Percentiles rank a stretch among this genome's conserved stretches.
phyloP scores from a whole-genome alignment of 2,888 invertebrate species.

The Aphodius sticticus region DNA sequence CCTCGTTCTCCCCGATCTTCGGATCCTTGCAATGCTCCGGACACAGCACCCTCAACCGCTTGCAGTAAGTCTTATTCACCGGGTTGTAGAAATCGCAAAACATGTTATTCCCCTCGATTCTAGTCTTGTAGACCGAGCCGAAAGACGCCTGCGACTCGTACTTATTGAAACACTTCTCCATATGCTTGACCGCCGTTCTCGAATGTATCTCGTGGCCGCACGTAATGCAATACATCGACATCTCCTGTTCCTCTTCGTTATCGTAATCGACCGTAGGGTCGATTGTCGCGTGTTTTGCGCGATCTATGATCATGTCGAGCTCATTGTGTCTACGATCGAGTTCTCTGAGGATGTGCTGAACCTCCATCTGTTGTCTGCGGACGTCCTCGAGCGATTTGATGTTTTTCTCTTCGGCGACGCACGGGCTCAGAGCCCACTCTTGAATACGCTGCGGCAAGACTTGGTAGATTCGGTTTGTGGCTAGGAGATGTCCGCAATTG shows the following conservation, averaged over 20 bases:
- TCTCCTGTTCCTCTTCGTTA: constrained; percentile 71
- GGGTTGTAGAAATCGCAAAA: constrained; percentile 97
- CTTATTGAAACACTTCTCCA: constrained; percentile 98
- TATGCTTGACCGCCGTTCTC: constrained; percentile 90
- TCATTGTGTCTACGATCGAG: constrained; percentile 80
- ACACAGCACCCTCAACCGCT: constrained; percentile 92
- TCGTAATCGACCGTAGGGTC: constrained; percentile 72
- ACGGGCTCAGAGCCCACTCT: constrained; percentile 90
- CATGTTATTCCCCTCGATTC: constrained; percentile 95
- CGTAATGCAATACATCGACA: constrained; percentile 94
- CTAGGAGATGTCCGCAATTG: constrained; percentile 89
- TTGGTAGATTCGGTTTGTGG: constrained; percentile 84
- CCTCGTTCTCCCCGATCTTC: constrained; percentile 84
- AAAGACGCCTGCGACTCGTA: constrained; percentile 97
- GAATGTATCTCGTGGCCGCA: constrained; percentile 97
- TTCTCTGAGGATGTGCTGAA: constrained; percentile 80
- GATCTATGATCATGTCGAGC: constrained; percentile 81
- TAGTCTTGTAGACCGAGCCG: constrained; percentile 92
- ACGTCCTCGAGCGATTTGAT: constrained; percentile 64
- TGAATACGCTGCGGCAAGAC: constrained; percentile 77
- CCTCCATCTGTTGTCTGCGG: constrained; percentile 80
- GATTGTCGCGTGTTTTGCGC: constrained; percentile 76
- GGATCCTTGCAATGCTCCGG: constrained; percentile 97
- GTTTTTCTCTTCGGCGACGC: constrained; percentile 85
- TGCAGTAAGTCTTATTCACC: constrained; percentile 91